phyloP scores from a whole-genome alignment of 2,888 invertebrate genomes.

The Corbicula japonica region DNA sequence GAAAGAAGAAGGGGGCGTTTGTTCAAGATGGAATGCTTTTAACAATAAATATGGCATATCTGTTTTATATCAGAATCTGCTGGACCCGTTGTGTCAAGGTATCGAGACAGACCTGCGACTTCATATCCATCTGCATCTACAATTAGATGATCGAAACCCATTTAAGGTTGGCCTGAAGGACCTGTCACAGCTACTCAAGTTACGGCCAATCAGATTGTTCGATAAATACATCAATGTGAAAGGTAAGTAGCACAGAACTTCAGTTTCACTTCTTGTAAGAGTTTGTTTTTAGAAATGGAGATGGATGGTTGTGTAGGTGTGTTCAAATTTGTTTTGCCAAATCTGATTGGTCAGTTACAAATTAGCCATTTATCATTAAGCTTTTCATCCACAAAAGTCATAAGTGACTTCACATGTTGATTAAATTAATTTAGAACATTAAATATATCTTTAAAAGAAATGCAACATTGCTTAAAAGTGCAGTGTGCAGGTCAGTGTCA shows the following conservation, averaged over 20 bases:
- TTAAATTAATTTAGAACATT: too few species aligned
- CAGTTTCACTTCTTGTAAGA: background rate
- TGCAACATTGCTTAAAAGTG: too few species aligned
- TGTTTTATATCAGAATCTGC: slow-evolving; percentile 81
- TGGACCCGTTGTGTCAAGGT: slow-evolving; percentile 92
- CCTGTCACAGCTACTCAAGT: slow-evolving; percentile 89
- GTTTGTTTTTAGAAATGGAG: background rate
- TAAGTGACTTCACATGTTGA: too few species aligned
- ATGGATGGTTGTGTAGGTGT: background rate
- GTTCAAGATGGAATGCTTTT: too few species aligned
- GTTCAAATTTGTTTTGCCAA: background rate
- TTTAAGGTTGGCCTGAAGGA: slow-evolving; percentile 90
- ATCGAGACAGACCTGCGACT: slow-evolving; percentile 97
- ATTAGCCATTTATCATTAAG: background rate
- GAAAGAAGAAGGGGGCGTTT: too few species aligned
- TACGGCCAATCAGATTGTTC: slow-evolving; percentile 88
- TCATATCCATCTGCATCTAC: slow-evolving; percentile 96
- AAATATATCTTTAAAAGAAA: too few species aligned
- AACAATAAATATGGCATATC: too few species aligned
- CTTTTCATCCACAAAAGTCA: too few species aligned
- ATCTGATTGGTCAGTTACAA: background rate
- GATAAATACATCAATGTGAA: slow-evolving; percentile 90
- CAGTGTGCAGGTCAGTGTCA: too few species aligned
- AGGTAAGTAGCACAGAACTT: slow-evolving; percentile 86
- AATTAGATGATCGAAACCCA: slow-evolving; percentile 90